Conservation (phyloP, 1,140 invertebrate genomes). For the Plutomurus gul region DNA sequence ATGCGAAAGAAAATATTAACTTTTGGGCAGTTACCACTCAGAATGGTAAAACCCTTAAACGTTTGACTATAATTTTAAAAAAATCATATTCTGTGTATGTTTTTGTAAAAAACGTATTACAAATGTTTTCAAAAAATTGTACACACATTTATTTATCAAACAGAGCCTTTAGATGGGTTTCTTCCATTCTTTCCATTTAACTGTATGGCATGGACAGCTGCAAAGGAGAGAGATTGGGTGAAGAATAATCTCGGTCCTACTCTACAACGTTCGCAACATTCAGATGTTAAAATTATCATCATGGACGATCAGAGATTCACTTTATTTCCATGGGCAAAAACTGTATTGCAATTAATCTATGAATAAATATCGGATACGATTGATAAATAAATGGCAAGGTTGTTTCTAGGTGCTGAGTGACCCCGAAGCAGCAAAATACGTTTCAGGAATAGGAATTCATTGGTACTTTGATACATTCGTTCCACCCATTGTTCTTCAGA, state of each 20-base stretch:
- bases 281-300: constrained; percentile 67
- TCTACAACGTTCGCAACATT: constrained; percentile 63
- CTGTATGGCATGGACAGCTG: constrained; percentile 73
- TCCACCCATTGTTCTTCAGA: constrained; percentile 61
- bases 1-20: constrained; percentile 61
- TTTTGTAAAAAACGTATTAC: no score
- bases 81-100: no score
- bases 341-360: constrained; percentile 59
- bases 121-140: no score
- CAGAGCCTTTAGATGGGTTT: constrained; percentile 57
- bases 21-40: constrained; percentile 69
- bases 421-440: constrained; percentile 65
- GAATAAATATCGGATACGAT: background rate
- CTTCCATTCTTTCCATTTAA: constrained; percentile 66
- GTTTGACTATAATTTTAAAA: background rate
- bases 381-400: background rate
- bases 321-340: constrained; percentile 67
- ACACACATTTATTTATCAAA: background rate
- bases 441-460: constrained; percentile 80
- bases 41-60: constrained; percentile 44
- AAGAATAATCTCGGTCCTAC: constrained; percentile 70
- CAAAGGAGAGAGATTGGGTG: constrained; percentile 67
- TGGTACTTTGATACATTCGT: constrained; percentile 71
- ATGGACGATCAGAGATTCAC: constrained; percentile 74
- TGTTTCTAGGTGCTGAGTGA: constrained; percentile 61